Evolutionary conservation across 2,797 vertebrate genomes (phyloP), one percentile per base, ranked within the genome.

Genomic region (Bryconaethiops microstoma): DNA sequence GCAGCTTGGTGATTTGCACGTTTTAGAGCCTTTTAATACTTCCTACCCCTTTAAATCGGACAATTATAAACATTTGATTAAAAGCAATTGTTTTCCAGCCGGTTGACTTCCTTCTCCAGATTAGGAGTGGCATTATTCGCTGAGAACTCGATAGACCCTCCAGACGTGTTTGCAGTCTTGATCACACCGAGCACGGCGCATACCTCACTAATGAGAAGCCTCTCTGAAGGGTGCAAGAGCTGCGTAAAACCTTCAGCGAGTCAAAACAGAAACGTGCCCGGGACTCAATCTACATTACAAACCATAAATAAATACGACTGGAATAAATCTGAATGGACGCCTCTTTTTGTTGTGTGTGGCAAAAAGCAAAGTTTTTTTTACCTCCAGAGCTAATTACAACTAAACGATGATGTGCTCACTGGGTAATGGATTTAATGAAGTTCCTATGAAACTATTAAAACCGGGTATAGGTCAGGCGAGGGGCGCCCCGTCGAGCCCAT

Each of bases 341-440:
- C 35, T 29, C 29, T 7, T 8, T 29, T 52, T 39, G 17, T 67
- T 48, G 54, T 35, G 45, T 64, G 9, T n/a, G 5, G 8, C 7
- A 19, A 68, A 91, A 76, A 92, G 85, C 87, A 86, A 88, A 83
- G 87, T 88, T 90, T 92, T 10, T 68, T n/a, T 23, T 23, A 35
- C 35, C 35, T 35, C 92, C 88, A 90, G 89, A 91, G 90, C 92
- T 94, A 95, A 95, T 92, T 93, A 89, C 92, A 93, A 94, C 92
- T 95, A 95, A 94, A 94, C 91, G 84, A 89, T 95, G 95, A 96
- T 94, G 94, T 95, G 93, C 93, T 94, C 93, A 88, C 88, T 88
- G 91, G 92, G 94, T 96, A 96, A 97, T 96, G 97, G 95, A 95
- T 96, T 96, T 97, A 96, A 96, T 96, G 95, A 97, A 94, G 95